Evolutionary conservation across 2,797 vertebrate genomes (phyloP).

Genomic region (Lindbergichthys nudifrons): DNA sequence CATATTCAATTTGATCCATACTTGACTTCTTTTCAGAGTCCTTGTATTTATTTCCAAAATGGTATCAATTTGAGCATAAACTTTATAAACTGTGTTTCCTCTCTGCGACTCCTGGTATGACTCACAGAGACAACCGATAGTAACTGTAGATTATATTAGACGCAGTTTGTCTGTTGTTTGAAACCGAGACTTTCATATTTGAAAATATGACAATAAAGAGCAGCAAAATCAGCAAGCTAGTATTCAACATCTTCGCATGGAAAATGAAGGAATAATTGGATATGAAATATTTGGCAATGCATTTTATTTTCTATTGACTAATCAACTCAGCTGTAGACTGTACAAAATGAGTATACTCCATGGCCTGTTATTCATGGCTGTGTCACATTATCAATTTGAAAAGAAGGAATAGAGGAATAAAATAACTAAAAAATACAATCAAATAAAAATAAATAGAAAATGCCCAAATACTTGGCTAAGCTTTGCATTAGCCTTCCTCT

Average conservation of each 20-base stretch:
- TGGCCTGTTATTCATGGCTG: too few species aligned
- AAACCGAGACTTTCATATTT: neutral
- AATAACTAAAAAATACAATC: too few species aligned
- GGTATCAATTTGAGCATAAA: too few species aligned
- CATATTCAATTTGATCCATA: neutral
- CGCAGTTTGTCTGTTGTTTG: slow-evolving; percentile 30
- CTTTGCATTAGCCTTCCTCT: too few species aligned
- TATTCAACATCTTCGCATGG: too few species aligned
- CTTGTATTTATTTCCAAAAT: neutral
- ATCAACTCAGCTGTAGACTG: neutral
- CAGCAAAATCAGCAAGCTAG: too few species aligned
- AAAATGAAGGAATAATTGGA: neutral
- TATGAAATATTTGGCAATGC: neutral
- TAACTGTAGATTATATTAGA: slow-evolving; percentile 40
- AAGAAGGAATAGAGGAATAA: neutral
- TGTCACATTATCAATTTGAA: neutral
- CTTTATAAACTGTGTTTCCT: too few species aligned
- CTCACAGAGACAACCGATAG: slow-evolving; percentile 45
- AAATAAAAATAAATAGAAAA: too few species aligned
- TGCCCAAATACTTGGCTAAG: neutral
- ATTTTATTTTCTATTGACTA: neutral
- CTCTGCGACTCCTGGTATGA: slow-evolving; percentile 33
- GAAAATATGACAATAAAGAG: too few species aligned
- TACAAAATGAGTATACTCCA: neutral
- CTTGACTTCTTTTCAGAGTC: neutral